Evolutionary conservation across 53 echinoderm and acorn worm genomes (phyloP).

Genomic region (Crossaster papposus): DNA sequence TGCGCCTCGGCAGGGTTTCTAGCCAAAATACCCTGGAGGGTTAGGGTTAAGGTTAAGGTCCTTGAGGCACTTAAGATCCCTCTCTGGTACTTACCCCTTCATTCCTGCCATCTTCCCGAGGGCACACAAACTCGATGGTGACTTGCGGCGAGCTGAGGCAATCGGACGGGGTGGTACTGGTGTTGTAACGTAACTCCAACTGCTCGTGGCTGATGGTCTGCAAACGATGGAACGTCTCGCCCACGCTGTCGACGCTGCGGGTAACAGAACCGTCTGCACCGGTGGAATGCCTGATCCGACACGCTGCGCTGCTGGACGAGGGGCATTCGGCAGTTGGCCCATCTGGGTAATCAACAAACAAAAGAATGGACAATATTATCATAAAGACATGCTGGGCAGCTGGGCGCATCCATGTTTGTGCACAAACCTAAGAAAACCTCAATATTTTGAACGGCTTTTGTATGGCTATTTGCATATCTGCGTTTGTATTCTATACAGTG

Average conservation of each 20-base stretch:
- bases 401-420: too few species aligned
- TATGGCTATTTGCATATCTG: too few species aligned
- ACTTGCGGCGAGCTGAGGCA: constrained; percentile 71
- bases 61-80: background rate
- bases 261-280: constrained; percentile 27
- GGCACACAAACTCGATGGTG: constrained; percentile 87
- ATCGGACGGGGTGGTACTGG: constrained; percentile 6
- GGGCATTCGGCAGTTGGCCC: constrained; percentile 72
- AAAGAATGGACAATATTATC: too few species aligned
- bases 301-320: constrained; percentile 62
- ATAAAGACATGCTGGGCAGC: too few species aligned
- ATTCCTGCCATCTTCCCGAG: constrained; percentile 75
- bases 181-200: constrained; percentile 69
- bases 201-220: constrained; percentile 55
- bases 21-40: too few species aligned
- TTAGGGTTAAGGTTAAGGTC: background rate
- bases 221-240: constrained; percentile 49
- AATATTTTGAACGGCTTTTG: too few species aligned
- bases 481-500: too few species aligned
- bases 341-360: background rate
- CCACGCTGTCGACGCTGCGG: constrained; percentile 29
- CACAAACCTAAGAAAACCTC: too few species aligned
- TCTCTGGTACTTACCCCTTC: constrained; percentile 58
- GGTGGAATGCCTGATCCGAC: constrained; percentile 43
- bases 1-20: too few species aligned